phyloP scores from a whole-genome alignment of 2,888 invertebrate genomes.

The Nysson spinosus region DNA sequence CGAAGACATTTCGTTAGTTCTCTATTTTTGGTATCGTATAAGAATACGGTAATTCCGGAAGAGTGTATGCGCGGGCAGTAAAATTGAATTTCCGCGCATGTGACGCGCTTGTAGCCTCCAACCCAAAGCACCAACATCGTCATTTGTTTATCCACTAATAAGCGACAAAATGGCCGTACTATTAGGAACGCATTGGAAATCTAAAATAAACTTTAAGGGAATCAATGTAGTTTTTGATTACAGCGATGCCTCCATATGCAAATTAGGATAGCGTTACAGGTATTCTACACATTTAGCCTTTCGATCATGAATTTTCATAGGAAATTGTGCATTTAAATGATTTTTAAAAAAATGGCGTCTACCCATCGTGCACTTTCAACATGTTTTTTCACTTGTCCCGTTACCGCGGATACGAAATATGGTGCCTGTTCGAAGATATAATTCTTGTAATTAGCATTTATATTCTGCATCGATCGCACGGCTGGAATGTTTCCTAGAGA shows the following conservation, averaged over 20 bases:
- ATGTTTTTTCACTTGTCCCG: conserved; percentile 6
- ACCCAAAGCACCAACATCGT: conserved; percentile 62
- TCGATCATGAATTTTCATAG: background rate
- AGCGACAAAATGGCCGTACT: conserved; percentile 70
- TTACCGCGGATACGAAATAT: background rate
- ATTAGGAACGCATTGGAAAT: conserved; percentile 37
- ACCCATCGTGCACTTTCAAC: conserved; percentile 14
- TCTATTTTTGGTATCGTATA: conserved; percentile 52
- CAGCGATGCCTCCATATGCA: background rate
- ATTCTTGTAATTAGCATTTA: background rate
- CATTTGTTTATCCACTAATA: conserved; percentile 73
- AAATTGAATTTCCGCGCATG: conserved; percentile 62
- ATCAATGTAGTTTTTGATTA: conserved; percentile 5
- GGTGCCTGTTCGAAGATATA: background rate
- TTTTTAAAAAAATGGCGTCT: conserved; percentile 52
- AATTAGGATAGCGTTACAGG: conserved; percentile 1
- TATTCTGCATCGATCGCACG: background rate
- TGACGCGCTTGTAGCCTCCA: conserved; percentile 60
- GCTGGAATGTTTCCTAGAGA: background rate
- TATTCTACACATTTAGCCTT: conserved; percentile 1
- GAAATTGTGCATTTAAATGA: conserved; percentile 23
- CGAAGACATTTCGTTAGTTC: conserved; percentile 21
- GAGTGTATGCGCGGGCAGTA: conserved; percentile 22
- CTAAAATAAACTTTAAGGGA: conserved; percentile 44
- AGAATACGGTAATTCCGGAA: conserved; percentile 38